phyloP scores from a whole-genome alignment of 2,113 vertebrate genomes.

The Numenius arquata region DNA sequence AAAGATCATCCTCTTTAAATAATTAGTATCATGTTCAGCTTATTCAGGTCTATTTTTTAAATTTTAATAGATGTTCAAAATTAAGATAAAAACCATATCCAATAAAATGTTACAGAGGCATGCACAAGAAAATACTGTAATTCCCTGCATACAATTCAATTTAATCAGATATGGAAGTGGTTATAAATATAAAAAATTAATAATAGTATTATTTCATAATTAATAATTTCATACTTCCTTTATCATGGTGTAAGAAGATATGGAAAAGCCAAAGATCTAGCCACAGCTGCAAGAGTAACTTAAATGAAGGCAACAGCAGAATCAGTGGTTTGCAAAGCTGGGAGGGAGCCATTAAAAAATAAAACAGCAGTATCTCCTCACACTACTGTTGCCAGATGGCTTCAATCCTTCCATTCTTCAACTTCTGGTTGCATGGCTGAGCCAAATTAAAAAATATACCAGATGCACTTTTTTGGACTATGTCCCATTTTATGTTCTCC shows the following conservation, averaged over 20 bases:
- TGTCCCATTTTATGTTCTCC: background rate
- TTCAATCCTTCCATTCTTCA: conserved; percentile 16
- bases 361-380: background rate
- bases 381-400: background rate
- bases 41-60: background rate
- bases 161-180: background rate
- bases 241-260: background rate
- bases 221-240: background rate
- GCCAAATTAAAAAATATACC: conserved; percentile 33
- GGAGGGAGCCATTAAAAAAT: background rate
- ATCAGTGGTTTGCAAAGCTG: background rate
- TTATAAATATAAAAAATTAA: background rate
- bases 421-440: background rate
- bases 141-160: background rate
- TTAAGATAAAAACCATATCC: background rate
- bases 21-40: background rate
- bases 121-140: background rate
- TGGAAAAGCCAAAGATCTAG: background rate
- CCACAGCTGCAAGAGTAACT: background rate
- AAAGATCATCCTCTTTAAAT: background rate
- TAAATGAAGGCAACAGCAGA: background rate
- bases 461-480: conserved; percentile 3
- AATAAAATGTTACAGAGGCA: background rate
- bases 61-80: background rate
- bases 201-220: background rate